Evolutionary conservation across 2,888 invertebrate genomes (phyloP), one percentile per base, ranked within the genome.

Genomic region (Yponomeuta plumbellus): DNA sequence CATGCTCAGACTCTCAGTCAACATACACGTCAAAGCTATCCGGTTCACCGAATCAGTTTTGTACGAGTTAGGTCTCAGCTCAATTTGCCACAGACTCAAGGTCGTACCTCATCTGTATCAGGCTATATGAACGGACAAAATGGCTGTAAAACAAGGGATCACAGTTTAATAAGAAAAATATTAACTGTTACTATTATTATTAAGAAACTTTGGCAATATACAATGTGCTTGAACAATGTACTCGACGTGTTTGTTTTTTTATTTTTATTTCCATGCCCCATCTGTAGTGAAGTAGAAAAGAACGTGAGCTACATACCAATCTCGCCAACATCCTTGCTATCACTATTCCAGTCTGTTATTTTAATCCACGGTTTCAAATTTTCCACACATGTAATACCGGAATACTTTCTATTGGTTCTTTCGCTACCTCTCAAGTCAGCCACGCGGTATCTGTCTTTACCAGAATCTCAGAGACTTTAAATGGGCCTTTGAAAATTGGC

Each of bases 391-490:
- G 68, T 23, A 13, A 64, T 59, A 3, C 67, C 68, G 10, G n/a
- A 34, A 21, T 68, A 68, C 20, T 13, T 34, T 58, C 52, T 64
- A 20, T 13, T 62, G 23, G 64, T 66, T 23, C 68, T 61, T 57
- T 67, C 68, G 44, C 68, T 67, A 10, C 71, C 70, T 68, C 70
- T 68, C 6, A 72, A 61, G 6, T 70, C 67, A 10, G 67, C 66
- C 59, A 72, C 69, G 66, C 71, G 67, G 59, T 72, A 72, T 17
- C 70, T 64, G 52, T 72, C 72, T 57, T 69, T 69, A 2, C 67
- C 22, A 70, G 39, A 5, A 69, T 61, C 17, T 66, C 67, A n/a
- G 34, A 40, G 13, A 72, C 56, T 66, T 67, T 68, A 56, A 71
- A 72, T 39, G 71, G 71, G 2, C 71, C 72, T 23, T 71, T 70